These are phyloP conservation scores for Clunio marinus DNA, from an alignment of 2,888 invertebrate species.

Conservation along the genomic window DNA sequence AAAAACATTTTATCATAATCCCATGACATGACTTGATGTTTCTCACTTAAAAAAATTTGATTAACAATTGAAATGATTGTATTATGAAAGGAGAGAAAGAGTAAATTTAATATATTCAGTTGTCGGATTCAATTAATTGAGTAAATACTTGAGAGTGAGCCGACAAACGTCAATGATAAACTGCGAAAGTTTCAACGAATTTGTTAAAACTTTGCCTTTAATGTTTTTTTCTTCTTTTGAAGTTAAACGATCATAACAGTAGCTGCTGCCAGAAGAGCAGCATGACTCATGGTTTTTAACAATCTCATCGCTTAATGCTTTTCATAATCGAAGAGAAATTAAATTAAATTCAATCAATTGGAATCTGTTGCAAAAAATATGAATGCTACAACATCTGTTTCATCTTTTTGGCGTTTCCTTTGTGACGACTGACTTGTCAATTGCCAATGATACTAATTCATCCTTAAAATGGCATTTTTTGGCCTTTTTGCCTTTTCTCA, in stretches of 20 bases:
- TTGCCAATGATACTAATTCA: background rate
- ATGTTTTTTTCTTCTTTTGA: background rate
- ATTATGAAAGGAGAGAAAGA: background rate
- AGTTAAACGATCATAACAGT: slow-evolving; percentile 2
- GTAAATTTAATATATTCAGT: background rate
- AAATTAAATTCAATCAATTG: slow-evolving; percentile 4
- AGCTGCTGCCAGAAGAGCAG: too few species aligned
- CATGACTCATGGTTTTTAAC: background rate
- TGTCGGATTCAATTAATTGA: slow-evolving; percentile 20
- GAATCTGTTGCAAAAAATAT: background rate
- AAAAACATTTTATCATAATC: slow-evolving; percentile 4
- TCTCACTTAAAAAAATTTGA: slow-evolving; percentile 18
- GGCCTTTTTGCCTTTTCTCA: background rate
- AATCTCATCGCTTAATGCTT: background rate
- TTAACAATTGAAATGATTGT: background rate
- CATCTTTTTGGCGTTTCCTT: background rate
- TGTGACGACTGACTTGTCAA: too few species aligned
- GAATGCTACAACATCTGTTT: background rate
- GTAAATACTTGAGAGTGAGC: background rate
- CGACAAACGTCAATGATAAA: too few species aligned
- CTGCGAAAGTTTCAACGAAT: too few species aligned
- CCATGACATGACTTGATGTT: slow-evolving; percentile 22
- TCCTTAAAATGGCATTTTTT: background rate
- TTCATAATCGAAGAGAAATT: background rate
- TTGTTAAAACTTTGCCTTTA: too few species aligned